Percentiles rank a stretch among this genome's conserved stretches.
Conservation (phyloP, 2,797 vertebrate species). For the Lacerta bilineata region DNA sequence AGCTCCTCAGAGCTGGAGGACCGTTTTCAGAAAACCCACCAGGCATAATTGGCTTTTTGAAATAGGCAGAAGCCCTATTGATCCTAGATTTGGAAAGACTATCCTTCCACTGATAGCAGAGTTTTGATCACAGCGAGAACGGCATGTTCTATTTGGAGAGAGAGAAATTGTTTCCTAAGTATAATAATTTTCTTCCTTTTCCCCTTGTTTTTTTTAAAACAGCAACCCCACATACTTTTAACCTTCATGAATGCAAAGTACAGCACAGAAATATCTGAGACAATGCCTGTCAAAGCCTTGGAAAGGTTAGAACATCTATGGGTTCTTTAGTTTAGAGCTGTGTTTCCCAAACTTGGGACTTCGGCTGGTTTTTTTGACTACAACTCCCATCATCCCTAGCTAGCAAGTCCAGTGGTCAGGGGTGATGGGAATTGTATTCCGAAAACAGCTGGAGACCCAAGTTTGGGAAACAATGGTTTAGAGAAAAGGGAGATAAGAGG, state of each 20-base stretch:
- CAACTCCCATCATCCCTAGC: too few relatives aligned
- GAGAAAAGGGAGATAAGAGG: too few relatives aligned
- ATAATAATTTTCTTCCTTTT: not conserved
- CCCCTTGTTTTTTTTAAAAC: not conserved
- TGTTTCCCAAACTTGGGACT: too few relatives aligned
- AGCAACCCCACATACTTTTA: not conserved
- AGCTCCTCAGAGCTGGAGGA: not conserved
- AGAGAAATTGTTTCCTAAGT: not conserved
- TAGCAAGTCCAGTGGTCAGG: too few relatives aligned
- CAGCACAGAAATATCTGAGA: too few relatives aligned
- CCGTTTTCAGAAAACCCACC: not conserved
- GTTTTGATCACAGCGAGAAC: not conserved
- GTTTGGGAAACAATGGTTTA: too few relatives aligned
- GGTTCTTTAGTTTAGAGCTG: too few relatives aligned
- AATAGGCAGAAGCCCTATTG: not conserved
- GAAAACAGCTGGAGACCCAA: too few relatives aligned
- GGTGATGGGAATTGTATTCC: too few relatives aligned
- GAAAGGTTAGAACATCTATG: too few relatives aligned
- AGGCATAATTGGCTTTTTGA: not conserved
- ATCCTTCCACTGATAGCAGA: not conserved
- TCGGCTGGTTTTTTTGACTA: too few relatives aligned
- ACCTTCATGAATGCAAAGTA: not conserved
- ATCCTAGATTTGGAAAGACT: not conserved
- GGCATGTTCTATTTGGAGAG: not conserved
- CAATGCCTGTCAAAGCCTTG: too few relatives aligned